Base-by-base conservation (phyloP, 1,140 invertebrate species). In the Battus philenor region DNA sequence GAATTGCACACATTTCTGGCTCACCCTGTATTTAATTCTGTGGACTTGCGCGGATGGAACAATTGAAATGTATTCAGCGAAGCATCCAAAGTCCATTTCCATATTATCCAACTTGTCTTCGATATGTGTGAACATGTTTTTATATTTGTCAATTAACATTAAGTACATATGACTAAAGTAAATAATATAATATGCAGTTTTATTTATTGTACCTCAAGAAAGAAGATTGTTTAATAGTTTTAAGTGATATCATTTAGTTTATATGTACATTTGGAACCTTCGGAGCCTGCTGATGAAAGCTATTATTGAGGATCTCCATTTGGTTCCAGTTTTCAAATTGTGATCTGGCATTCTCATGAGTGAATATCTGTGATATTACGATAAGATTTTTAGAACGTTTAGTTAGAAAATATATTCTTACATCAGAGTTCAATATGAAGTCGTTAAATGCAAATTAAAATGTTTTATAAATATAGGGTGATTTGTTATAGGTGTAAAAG, bases 151-250 rank as follows among this genome's bases (percentile, higher is more conserved):
- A 43, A 32, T 1, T 49, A 52, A 34, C 36, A 29, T 27, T 56
- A 50, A 57, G 43, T 47, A 33, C 27, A 47, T 47, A 46, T 59
- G 55, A 64, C 54, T 61, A 59, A 56, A 50, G 34, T 50, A 50
- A 11, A 55, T 39, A 29, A 57, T 29, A 48, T 45, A 10, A 43
- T 34, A 26, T n/a, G 10, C 27, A 34, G 66, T 76, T 76, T 76
- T 53, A 73, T 76, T 76, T 69, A 54, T 47, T 72, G 65, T 73
- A 71, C 68, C 68, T 67, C 29, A 73, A 76, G 69, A 66, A 76
- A 71, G 69, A 76, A 76, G 72, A 76, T 31, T 76, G 72, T 75
- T 60, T 47, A n/a, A 48, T 60, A 59, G 34, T 31, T 56, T 46
- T 68, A 65, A 68, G 57, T 31, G 34, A 10, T 20, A n/a, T 22